These are phyloP conservation scores for Ranitomeya imitator DNA, from an alignment of 2,113 vertebrate species.

Conservation along the genomic window DNA sequence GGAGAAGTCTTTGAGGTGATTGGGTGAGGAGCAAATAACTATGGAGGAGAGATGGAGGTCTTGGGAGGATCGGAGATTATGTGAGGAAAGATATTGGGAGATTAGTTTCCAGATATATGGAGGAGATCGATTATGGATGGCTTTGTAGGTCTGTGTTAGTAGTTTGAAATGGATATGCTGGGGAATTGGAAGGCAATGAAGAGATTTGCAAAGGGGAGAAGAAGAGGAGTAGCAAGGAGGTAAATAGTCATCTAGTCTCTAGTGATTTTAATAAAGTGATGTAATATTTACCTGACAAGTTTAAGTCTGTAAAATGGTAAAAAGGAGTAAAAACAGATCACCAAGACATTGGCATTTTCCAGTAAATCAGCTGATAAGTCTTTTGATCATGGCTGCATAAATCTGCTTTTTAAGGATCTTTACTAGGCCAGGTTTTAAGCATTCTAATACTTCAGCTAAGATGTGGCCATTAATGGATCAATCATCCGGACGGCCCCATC, in stretches of 20 bases:
- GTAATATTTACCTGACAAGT: not conserved
- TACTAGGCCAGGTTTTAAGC: constrained; percentile 5
- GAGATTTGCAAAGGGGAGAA: too few relatives aligned
- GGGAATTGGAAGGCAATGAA: too few relatives aligned
- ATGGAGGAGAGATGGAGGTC: too few relatives aligned
- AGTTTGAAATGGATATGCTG: too few relatives aligned
- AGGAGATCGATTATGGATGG: too few relatives aligned
- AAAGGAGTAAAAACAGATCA: not conserved
- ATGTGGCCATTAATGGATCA: not conserved
- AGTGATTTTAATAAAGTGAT: constrained; percentile 2
- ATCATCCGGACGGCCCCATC: not conserved
- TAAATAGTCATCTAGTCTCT: not conserved
- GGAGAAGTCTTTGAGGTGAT: too few relatives aligned
- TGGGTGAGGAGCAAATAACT: too few relatives aligned
- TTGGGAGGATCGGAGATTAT: too few relatives aligned
- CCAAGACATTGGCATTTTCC: not conserved
- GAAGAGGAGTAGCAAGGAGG: not conserved
- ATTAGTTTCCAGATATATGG: too few relatives aligned
- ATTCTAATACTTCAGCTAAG: not conserved
- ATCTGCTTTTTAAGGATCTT: not conserved
- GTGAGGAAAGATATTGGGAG: too few relatives aligned
- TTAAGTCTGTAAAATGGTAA: not conserved
- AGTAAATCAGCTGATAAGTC: constrained; percentile 10
- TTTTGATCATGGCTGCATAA: not conserved
- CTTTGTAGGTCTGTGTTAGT: too few relatives aligned